These are phyloP conservation scores for Apoda limacodes DNA, from an alignment of 2,888 invertebrate genomes.

Conservation along the genomic window DNA sequence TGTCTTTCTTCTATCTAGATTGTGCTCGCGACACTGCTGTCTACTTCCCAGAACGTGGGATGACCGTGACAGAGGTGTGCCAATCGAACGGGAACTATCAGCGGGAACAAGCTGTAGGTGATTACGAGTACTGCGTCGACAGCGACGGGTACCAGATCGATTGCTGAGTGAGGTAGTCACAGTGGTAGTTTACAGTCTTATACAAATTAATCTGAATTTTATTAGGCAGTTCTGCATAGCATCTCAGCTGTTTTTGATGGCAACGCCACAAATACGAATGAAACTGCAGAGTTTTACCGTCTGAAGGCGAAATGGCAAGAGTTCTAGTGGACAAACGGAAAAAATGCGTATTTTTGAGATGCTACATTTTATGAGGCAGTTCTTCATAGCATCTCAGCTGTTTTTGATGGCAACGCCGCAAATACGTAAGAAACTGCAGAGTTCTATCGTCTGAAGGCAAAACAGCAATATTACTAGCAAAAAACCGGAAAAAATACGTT, in stretches of 20 bases:
- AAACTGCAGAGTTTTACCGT: too few relatives aligned
- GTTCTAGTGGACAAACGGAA: too few relatives aligned
- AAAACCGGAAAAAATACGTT: too few relatives aligned
- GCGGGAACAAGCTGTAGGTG: slow-evolving; percentile 60
- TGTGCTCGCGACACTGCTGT: slow-evolving; percentile 71
- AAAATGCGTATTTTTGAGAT: slow-evolving; percentile 3
- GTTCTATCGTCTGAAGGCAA: too few relatives aligned
- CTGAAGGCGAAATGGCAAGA: too few relatives aligned
- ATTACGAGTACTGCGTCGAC: slow-evolving; percentile 70
- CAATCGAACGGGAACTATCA: slow-evolving; percentile 70
- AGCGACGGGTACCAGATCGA: slow-evolving; percentile 63
- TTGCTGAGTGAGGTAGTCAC: slow-evolving; percentile 15
- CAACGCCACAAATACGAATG: too few relatives aligned
- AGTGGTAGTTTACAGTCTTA: neutral
- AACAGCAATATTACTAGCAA: too few relatives aligned
- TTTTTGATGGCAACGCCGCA: too few relatives aligned
- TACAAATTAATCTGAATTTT: neutral
- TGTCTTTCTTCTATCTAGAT: too few relatives aligned
- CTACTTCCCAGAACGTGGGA: slow-evolving; percentile 57
- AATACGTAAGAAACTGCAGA: too few relatives aligned
- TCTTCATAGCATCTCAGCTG: too few relatives aligned
- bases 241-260: slow-evolving; percentile 28
- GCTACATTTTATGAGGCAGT: too few relatives aligned
- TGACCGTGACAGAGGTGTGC: slow-evolving; percentile 60
- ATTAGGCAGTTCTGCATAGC: slow-evolving; percentile 17